These are phyloP conservation scores for Synergus umbraculus DNA, from an alignment of 2,888 invertebrate genomes.

Conservation along the genomic window DNA sequence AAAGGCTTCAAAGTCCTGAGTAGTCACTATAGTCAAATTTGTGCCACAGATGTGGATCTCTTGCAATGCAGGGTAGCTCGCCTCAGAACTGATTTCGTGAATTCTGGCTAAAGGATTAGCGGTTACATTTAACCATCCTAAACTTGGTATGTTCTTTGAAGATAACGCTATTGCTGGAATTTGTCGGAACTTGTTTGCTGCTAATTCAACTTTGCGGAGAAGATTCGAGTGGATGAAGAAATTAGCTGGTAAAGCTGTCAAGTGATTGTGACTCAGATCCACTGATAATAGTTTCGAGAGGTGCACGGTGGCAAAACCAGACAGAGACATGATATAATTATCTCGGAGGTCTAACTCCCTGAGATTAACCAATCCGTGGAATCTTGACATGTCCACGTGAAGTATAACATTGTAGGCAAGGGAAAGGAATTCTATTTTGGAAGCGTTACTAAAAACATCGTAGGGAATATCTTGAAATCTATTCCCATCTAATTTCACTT, in stretches of 20 bases:
- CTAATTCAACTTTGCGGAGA: conserved; percentile 87
- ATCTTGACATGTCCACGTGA: conserved; percentile 86
- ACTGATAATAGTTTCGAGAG: conserved; percentile 86
- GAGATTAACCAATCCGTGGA: conserved; percentile 87
- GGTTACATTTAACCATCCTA: conserved; percentile 89
- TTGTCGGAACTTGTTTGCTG: conserved; percentile 88
- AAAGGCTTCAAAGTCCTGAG: conserved; percentile 91
- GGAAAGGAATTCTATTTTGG: conserved; percentile 86
- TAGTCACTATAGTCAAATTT: conserved; percentile 89
- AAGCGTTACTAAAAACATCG: conserved; percentile 86
- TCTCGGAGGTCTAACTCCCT: conserved; percentile 86
- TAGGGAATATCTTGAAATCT: conserved; percentile 88
- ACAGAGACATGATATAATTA: conserved; percentile 86
- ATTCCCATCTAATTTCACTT: conserved; percentile 87
- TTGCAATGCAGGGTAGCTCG: conserved; percentile 86
- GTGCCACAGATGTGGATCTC: conserved; percentile 89
- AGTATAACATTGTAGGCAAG: conserved; percentile 84
- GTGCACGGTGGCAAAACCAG: conserved; percentile 87
- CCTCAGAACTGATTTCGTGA: conserved; percentile 83
- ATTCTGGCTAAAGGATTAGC: conserved; percentile 88
- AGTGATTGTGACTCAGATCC: conserved; percentile 86
- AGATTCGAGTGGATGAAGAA: conserved; percentile 87
- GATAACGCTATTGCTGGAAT: conserved; percentile 88
- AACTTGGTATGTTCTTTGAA: conserved; percentile 84
- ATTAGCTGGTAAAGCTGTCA: conserved; percentile 88